Evolutionary conservation across 92 coral and sea anemone genomes (phyloP).

Genomic region (Phenganax marumi): DNA sequence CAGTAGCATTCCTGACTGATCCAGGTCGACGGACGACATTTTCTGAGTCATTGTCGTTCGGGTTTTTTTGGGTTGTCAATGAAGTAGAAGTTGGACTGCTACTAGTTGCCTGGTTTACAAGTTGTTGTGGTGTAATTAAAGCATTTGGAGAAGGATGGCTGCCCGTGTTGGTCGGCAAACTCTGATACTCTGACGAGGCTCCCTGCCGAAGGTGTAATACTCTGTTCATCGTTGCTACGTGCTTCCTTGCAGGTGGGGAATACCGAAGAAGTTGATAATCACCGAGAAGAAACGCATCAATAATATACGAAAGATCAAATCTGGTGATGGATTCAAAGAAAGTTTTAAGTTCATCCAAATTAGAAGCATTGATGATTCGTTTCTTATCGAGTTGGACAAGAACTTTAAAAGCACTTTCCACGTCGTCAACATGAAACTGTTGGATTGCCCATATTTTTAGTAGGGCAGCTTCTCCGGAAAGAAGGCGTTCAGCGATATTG

Average conservation of each 20-base stretch:
- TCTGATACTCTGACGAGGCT: neutral
- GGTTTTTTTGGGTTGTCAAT: no score
- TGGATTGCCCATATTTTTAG: neutral
- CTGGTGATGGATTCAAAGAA: neutral
- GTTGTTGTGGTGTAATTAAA: neutral
- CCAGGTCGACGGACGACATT: neutral
- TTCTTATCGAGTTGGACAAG: neutral
- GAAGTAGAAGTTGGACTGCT: no score
- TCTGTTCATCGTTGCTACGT: neutral
- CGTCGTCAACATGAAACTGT: neutral
- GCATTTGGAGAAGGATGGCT: neutral
- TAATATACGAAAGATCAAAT: neutral
- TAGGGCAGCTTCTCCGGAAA: neutral
- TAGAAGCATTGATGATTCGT: neutral
- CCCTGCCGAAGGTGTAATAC: neutral
- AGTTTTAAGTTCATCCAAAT: neutral
- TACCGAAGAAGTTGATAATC: slow-evolving; percentile 9
- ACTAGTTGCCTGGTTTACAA: no score
- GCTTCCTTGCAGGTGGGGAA: neutral
- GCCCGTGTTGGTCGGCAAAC: neutral
- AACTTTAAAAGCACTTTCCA: neutral
- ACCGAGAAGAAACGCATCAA: slow-evolving; percentile 19
- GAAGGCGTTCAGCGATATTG: neutral
- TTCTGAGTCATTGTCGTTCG: no score
- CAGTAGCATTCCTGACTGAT: neutral